Conservation (phyloP, 2,113 vertebrate genomes). For the Vimba vimba region DNA sequence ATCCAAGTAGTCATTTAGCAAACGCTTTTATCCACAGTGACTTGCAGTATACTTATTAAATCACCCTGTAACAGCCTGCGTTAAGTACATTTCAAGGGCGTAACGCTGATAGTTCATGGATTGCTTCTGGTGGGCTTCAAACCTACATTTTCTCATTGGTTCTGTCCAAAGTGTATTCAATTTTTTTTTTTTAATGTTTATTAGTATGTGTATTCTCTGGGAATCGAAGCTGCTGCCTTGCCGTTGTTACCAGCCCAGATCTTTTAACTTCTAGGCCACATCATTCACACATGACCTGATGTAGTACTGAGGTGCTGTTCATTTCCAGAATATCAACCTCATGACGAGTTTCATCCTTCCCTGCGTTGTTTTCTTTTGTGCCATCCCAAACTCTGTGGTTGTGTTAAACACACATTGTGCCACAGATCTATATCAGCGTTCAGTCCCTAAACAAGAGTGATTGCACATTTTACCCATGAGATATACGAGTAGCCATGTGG, state of each 20-base stretch:
- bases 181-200: background rate
- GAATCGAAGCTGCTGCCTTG: too few species aligned
- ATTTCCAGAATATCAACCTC: background rate
- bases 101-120: background rate
- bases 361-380: constrained; percentile 3
- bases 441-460: constrained; percentile 72
- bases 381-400: constrained; percentile 44
- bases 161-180: background rate
- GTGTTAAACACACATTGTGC: constrained; percentile 54
- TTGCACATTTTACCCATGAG: constrained; percentile 60
- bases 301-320: background rate
- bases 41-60: background rate
- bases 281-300: background rate
- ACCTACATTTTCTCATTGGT: background rate
- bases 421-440: constrained; percentile 66
- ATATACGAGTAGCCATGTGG: constrained; percentile 66
- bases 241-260: background rate
- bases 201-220: too few species aligned
- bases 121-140: background rate
- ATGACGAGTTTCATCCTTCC: background rate
- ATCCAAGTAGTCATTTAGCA: constrained; percentile 12
- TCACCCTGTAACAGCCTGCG: background rate
- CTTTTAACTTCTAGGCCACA: background rate
- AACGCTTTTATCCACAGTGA: constrained; percentile 23
- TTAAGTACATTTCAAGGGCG: background rate